These are phyloP conservation scores for Trachelus iudaicus DNA, from an alignment of 2,888 invertebrate genomes.

Conservation along the genomic window DNA sequence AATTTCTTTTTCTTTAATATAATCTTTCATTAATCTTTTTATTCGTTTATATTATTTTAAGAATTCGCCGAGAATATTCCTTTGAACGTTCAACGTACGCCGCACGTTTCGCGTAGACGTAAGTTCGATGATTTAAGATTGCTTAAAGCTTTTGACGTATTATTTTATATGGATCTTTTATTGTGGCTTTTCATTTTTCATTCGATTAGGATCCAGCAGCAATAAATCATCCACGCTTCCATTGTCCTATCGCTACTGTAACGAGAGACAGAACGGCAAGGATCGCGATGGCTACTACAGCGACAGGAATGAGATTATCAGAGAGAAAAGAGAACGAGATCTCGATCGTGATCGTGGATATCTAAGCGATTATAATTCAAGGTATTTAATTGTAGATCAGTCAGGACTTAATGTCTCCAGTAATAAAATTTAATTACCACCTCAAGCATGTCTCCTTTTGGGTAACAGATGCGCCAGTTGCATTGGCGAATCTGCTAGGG, in stretches of 20 bases:
- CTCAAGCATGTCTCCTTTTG: slow-evolving; percentile 10
- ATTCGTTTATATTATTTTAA: slow-evolving; percentile 54
- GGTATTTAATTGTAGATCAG: slow-evolving; percentile 65
- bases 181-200: neutral
- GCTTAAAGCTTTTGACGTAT: neutral
- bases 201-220: slow-evolving; percentile 72
- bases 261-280: slow-evolving; percentile 70
- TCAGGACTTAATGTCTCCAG: neutral
- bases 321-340: slow-evolving; percentile 78
- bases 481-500: slow-evolving; percentile 89
- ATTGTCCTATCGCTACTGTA: slow-evolving; percentile 77
- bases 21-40: neutral
- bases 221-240: slow-evolving; percentile 88
- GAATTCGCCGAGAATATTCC: slow-evolving; percentile 90
- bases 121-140: slow-evolving; percentile 66
- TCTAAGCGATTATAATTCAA: slow-evolving; percentile 83
- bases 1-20: neutral
- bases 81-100: slow-evolving; percentile 85
- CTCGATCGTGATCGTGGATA: slow-evolving; percentile 77
- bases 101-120: slow-evolving; percentile 87
- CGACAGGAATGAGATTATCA: slow-evolving; percentile 86
- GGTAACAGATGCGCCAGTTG: slow-evolving; percentile 79
- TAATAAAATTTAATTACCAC: neutral
- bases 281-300: slow-evolving; percentile 90
- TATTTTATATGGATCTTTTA: neutral